Evolutionary conservation across 2,113 vertebrate species (phyloP).

Genomic region (Abramis brama): DNA sequence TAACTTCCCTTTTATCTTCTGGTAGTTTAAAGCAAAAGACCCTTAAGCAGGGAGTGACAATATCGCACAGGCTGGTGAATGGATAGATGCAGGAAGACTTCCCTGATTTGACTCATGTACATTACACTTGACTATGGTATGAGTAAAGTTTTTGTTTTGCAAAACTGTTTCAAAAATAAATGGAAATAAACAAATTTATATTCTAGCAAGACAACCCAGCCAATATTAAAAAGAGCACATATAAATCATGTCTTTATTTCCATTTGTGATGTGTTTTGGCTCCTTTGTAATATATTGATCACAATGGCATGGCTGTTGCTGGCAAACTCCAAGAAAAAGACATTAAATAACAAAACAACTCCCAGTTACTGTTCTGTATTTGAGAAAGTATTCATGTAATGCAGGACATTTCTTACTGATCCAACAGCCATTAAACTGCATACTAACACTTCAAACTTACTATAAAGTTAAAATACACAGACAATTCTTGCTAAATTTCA

Average conservation of each 20-base stretch:
- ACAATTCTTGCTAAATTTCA: neutral
- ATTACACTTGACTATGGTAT: constrained; percentile 30
- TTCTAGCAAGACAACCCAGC: constrained; percentile 48
- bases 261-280: constrained; percentile 23
- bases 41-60: neutral
- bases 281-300: constrained; percentile 5
- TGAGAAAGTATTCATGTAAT: neutral
- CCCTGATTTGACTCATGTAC: constrained; percentile 1
- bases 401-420: no score
- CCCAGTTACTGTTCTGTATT: neutral
- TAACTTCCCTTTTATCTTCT: constrained; percentile 19
- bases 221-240: constrained; percentile 48
- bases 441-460: neutral
- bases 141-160: constrained; percentile 34
- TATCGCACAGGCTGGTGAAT: constrained; percentile 4
- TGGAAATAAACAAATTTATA: constrained; percentile 30
- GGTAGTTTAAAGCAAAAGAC: constrained; percentile 8
- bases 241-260: constrained; percentile 46
- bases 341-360: neutral
- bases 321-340: neutral
- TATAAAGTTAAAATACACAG: neutral
- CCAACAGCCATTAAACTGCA: neutral
- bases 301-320: neutral
- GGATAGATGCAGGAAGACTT: neutral
- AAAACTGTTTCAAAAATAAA: constrained; percentile 41